These are phyloP conservation scores for Selenia dentaria DNA, from an alignment of 2,888 invertebrate genomes.

Conservation along the genomic window DNA sequence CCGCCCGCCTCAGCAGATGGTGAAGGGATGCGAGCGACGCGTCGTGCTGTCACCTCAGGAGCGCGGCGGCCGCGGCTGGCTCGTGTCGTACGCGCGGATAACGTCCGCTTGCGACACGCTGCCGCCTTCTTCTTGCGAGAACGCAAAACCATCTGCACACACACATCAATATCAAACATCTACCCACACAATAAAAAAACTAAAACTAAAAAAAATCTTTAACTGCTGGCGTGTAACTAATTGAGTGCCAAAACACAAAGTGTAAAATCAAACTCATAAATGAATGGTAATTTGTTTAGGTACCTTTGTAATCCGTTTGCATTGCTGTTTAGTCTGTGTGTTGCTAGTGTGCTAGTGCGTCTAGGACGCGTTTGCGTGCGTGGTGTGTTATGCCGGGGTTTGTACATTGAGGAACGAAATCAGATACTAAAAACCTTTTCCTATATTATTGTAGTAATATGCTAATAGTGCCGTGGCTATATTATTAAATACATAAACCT, in stretches of 20 bases:
- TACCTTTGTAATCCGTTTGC: slow-evolving; percentile 30
- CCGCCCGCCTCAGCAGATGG: slow-evolving; percentile 11
- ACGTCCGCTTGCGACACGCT: slow-evolving; percentile 97
- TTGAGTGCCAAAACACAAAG: slow-evolving; percentile 29
- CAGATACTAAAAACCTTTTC: too few species aligned
- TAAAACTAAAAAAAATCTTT: slow-evolving; percentile 1
- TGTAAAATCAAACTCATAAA: slow-evolving; percentile 24
- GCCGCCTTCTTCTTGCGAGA: slow-evolving; percentile 99
- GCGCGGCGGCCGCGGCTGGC: slow-evolving; percentile 92
- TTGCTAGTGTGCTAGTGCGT: slow-evolving; percentile 40
- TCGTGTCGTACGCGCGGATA: slow-evolving; percentile 98
- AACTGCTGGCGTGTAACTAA: slow-evolving; percentile 32
- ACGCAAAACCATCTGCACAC: slow-evolving; percentile 96
- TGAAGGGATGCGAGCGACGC: slow-evolving; percentile 14
- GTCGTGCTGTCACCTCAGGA: slow-evolving; percentile 74
- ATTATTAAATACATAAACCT: too few species aligned
- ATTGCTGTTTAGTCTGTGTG: slow-evolving; percentile 29
- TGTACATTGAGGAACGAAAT: too few species aligned
- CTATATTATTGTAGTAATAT: too few species aligned
- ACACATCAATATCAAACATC: neutral
- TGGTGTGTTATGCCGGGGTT: slow-evolving; percentile 13
- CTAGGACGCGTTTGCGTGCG: slow-evolving; percentile 53
- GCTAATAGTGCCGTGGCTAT: too few species aligned
- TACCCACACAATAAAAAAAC: neutral
- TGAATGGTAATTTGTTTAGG: slow-evolving; percentile 13